Conservation (phyloP, 2,797 vertebrate species). For the Emydoidea blandingii region DNA sequence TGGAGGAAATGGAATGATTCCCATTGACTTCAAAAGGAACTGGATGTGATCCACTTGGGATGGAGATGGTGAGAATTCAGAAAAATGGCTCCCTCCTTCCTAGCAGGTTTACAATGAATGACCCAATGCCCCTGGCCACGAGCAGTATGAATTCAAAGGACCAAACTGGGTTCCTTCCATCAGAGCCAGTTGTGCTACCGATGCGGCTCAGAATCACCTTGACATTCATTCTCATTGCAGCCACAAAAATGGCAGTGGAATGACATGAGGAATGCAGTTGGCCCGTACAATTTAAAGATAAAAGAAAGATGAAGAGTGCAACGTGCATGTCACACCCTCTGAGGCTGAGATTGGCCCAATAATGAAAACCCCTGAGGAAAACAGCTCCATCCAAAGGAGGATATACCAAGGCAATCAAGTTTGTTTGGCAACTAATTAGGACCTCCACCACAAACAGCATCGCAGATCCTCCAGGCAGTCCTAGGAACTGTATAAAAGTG, state of each 20-base stretch:
- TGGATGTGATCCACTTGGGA: background rate
- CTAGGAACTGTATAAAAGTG: no score
- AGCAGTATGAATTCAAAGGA: no score
- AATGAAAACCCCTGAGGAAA: background rate
- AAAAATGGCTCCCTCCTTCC: no score
- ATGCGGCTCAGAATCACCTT: accelerated
- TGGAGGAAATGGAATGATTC: background rate
- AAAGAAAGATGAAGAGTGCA: background rate
- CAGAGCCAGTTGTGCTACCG: background rate
- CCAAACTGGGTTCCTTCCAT: no score
- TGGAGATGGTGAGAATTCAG: background rate
- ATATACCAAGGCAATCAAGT: background rate
- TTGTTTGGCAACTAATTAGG: background rate
- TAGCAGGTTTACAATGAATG: no score
- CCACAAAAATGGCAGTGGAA: background rate
- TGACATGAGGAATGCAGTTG: background rate
- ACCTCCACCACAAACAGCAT: background rate
- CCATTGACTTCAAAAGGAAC: background rate
- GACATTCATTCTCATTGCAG: background rate
- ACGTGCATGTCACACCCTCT: accelerated
- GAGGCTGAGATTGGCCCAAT: background rate
- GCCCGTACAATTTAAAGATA: background rate
- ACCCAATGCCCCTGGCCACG: no score
- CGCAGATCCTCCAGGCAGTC: background rate
- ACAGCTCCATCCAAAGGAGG: background rate